These are phyloP conservation scores for Onychorhynchus coronatus DNA, from an alignment of 2,113 vertebrate species.

Conservation along the genomic window DNA sequence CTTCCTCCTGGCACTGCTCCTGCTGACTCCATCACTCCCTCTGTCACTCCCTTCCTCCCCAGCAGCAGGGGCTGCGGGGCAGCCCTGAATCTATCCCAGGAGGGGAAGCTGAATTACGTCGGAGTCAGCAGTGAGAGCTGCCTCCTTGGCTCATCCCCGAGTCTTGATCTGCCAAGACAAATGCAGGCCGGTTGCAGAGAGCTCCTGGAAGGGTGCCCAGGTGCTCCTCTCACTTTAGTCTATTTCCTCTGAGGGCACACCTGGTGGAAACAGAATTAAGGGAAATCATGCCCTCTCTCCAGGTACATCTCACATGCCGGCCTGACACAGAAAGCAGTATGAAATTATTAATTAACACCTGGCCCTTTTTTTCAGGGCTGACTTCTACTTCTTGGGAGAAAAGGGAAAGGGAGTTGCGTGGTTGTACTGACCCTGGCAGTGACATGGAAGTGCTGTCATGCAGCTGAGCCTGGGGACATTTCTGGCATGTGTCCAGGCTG, in stretches of 20 bases:
- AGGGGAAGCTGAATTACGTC: neutral
- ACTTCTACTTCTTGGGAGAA: neutral
- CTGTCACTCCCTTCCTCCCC: neutral
- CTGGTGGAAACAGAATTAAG: neutral
- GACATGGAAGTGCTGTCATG: rapidly evolving
- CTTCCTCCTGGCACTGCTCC: neutral
- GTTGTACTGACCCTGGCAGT: rapidly evolving
- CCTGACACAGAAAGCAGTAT: neutral
- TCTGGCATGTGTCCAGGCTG: neutral
- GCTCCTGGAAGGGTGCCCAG: neutral
- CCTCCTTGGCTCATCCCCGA: neutral
- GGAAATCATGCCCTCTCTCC: neutral
- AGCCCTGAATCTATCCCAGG: neutral
- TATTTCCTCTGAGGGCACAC: neutral
- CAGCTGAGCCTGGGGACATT: neutral
- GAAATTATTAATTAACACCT: neutral
- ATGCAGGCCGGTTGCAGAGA: neutral
- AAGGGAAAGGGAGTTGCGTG: neutral
- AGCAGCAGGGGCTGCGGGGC: neutral
- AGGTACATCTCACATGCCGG: neutral
- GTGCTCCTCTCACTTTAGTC: neutral
- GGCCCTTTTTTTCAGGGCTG: neutral
- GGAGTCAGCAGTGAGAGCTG: neutral
- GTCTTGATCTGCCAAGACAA: neutral
- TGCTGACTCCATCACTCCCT: neutral